Conservation (phyloP, 2,113 vertebrate species). For the Athene noctua region DNA sequence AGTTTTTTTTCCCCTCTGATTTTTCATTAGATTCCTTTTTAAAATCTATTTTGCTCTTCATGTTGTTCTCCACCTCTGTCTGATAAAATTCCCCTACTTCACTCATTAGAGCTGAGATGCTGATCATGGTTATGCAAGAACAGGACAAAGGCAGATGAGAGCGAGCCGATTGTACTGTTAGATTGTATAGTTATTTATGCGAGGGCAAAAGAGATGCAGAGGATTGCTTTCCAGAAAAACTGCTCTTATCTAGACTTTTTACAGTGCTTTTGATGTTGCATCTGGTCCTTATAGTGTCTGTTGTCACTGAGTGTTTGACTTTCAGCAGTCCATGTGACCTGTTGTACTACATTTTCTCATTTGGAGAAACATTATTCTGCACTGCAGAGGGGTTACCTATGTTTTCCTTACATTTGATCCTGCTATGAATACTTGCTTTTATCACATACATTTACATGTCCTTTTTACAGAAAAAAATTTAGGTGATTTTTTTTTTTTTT, state of each 20-base stretch:
- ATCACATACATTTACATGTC: background rate
- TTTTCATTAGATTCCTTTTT: background rate
- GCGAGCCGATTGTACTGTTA: background rate
- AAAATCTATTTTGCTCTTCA: background rate
- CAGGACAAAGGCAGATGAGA: background rate
- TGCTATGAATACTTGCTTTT: background rate
- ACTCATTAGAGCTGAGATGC: background rate
- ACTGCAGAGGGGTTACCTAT: background rate
- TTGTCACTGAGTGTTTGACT: background rate
- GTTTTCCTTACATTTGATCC: background rate
- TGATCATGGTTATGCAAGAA: background rate
- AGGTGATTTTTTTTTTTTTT: background rate
- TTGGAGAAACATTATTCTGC: background rate
- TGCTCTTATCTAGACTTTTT: background rate
- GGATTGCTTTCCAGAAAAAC: conserved; percentile 9
- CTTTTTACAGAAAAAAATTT: background rate
- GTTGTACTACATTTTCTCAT: background rate
- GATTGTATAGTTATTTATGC: background rate
- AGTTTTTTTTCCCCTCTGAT: background rate
- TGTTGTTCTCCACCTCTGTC: background rate
- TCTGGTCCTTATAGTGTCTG: background rate
- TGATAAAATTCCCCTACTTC: background rate
- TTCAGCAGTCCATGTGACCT: background rate
- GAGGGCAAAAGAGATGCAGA: background rate
- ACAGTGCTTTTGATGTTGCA: background rate